Evolutionary conservation across 2,888 invertebrate species (phyloP).

Genomic region (Cantharis nigra): DNA sequence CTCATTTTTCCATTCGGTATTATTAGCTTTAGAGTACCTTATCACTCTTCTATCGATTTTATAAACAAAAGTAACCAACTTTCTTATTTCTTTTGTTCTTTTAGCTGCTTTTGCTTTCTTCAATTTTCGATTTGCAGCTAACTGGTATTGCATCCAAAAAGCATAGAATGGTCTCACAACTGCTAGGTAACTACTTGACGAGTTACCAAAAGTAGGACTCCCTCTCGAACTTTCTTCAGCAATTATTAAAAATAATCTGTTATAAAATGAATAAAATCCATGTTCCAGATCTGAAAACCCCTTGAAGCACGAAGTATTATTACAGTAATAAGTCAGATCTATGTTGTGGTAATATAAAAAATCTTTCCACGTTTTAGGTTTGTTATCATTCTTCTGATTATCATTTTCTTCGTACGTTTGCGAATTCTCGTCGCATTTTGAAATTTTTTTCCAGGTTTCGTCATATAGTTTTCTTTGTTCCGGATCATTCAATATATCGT

Average conservation of each 20-base stretch:
- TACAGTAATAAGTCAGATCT: slow-evolving; percentile 91
- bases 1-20: slow-evolving; percentile 56
- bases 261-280: slow-evolving; percentile 90
- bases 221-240: slow-evolving; percentile 87
- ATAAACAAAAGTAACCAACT: slow-evolving; percentile 89
- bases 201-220: slow-evolving; percentile 80
- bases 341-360: slow-evolving; percentile 64
- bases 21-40: slow-evolving; percentile 69
- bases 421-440: no score
- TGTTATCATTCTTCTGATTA: slow-evolving; percentile 64
- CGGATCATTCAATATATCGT: slow-evolving; percentile 90
- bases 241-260: slow-evolving; percentile 84
- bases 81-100: slow-evolving; percentile 92
- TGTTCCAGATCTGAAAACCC: slow-evolving; percentile 87
- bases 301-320: slow-evolving; percentile 83
- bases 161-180: slow-evolving; percentile 89
- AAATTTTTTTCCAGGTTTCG: background rate
- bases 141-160: slow-evolving; percentile 92
- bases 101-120: slow-evolving; percentile 83
- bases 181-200: slow-evolving; percentile 79
- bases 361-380: no score
- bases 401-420: no score
- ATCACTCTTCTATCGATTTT: slow-evolving; percentile 92
- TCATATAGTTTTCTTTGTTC: slow-evolving; percentile 98
- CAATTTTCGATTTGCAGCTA: slow-evolving; percentile 84